phyloP scores from a whole-genome alignment of 2,797 vertebrate genomes.

The Cossypha dichroa region DNA sequence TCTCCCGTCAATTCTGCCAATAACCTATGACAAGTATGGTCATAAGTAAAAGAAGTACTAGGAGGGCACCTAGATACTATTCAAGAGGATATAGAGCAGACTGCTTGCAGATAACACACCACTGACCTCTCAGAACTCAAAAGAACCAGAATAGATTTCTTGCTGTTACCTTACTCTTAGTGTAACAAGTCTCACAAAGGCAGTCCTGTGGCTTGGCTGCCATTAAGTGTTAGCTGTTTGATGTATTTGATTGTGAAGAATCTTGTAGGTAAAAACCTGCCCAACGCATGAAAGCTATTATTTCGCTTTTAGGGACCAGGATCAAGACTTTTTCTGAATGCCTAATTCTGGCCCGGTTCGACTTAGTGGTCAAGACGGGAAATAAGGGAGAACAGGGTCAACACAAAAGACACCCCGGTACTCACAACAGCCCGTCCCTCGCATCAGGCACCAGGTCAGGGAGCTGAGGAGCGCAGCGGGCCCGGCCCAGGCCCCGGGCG shows the following conservation, averaged over 20 bases:
- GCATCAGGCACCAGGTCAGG: not conserved
- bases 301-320: not conserved
- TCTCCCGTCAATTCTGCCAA: not conserved
- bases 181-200: not conserved
- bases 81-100: not conserved
- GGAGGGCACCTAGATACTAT: not conserved
- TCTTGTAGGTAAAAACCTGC: not conserved
- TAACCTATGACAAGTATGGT: not conserved
- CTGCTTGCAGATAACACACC: fast-evolving
- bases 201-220: not conserved
- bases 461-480: not conserved
- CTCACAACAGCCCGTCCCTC: fast-evolving
- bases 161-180: not conserved
- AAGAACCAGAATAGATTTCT: not conserved
- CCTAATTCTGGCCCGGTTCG: not conserved
- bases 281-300: not conserved
- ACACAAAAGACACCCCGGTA: fast-evolving
- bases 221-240: fast-evolving
- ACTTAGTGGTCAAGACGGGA: not conserved
- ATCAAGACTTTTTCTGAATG: not conserved
- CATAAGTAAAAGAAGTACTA: not conserved
- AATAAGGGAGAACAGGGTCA: not conserved
- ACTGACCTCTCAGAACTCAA: not conserved
- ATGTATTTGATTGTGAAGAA: not conserved
- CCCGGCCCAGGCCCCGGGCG: not conserved